Conservation (phyloP, 37 sponge, comb jelly and placozoan species). For the Geodia barretti region DNA sequence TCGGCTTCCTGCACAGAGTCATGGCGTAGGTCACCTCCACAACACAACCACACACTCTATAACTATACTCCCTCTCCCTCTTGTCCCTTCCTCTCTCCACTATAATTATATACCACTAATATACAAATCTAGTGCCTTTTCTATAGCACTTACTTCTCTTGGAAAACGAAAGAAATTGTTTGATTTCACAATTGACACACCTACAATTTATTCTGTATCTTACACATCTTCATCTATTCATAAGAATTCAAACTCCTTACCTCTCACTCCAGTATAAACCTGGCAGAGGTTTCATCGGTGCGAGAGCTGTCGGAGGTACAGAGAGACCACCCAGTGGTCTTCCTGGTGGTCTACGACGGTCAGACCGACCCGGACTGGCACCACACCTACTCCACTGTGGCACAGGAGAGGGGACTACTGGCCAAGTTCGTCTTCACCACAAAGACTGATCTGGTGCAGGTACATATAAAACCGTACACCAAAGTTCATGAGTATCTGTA, state of each 20-base stretch:
- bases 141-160: no score
- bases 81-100: no score
- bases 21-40: constrained; percentile 32
- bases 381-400: constrained; percentile 10
- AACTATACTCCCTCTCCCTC: no score
- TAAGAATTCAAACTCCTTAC: no score
- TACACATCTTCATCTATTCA: no score
- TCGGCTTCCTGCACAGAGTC: not conserved
- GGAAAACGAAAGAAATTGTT: no score
- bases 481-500: not conserved
- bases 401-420: constrained; percentile 27
- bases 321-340: constrained; percentile 41
- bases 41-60: no score
- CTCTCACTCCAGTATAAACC: constrained; percentile 11
- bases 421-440: constrained; percentile 47
- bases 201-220: no score
- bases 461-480: not conserved
- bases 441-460: constrained; percentile 29
- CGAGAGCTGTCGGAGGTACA: constrained; percentile 24
- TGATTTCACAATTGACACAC: no score
- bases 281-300: not conserved
- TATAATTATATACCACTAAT: no score
- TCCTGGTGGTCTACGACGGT: constrained; percentile 37
- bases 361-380: constrained; percentile 53
- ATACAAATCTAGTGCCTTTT: no score